Conservation (phyloP, 2,888 invertebrate genomes). For the Eupithecia subfuscata region DNA sequence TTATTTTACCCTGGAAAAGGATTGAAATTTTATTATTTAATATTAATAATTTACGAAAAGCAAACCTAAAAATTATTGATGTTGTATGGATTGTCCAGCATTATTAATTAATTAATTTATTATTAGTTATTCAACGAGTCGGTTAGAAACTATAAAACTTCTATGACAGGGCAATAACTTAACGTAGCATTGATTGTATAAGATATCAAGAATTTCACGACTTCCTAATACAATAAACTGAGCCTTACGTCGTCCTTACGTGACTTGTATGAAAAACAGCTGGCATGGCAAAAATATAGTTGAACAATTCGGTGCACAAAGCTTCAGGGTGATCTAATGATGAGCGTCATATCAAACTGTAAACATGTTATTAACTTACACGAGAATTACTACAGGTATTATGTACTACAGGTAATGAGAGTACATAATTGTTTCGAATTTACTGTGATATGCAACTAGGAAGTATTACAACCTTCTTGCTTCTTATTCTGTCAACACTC, state of each 20-base stretch:
- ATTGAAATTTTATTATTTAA: background rate
- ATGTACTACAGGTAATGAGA: background rate
- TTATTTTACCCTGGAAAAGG: background rate
- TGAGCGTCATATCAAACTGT: constrained; percentile 33
- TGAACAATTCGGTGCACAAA: constrained; percentile 41
- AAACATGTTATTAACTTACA: background rate
- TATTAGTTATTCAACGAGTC: too few relatives aligned
- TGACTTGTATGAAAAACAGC: constrained; percentile 15
- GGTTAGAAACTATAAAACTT: background rate
- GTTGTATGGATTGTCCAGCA: too few relatives aligned
- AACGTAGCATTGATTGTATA: constrained; percentile 4
- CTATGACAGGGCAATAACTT: background rate
- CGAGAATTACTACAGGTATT: background rate
- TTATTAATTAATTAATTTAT: too few relatives aligned
- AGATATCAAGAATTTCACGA: constrained; percentile 16
- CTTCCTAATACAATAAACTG: constrained; percentile 33
- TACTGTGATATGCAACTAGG: too few relatives aligned
- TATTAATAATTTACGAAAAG: too few relatives aligned
- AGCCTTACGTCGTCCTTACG: constrained; percentile 12
- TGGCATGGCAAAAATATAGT: constrained; percentile 5
- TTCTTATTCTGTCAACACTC: background rate
- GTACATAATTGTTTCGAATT: too few relatives aligned
- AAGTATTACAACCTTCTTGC: too few relatives aligned
- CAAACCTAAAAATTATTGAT: too few relatives aligned
- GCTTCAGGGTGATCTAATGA: constrained; percentile 46